phyloP scores from a whole-genome alignment of 2,113 vertebrate species.

The Coracopsis vasa region DNA sequence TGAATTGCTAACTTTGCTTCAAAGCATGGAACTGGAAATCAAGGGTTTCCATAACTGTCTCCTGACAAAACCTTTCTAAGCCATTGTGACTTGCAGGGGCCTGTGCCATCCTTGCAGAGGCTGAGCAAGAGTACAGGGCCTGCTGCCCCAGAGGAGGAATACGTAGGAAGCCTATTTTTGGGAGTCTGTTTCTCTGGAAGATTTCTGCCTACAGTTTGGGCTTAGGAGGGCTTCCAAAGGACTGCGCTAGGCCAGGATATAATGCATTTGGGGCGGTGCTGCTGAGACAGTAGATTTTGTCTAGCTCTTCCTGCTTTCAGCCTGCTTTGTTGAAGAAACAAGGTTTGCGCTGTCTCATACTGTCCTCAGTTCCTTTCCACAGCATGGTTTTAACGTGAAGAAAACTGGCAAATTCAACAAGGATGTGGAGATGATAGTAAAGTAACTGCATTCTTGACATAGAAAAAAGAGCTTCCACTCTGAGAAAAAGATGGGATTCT shows the following conservation, averaged over 20 bases:
- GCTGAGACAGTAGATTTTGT: neutral
- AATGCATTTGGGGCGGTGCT: neutral
- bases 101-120: neutral
- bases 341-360: accelerated
- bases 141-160: neutral
- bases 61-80: neutral
- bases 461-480: neutral
- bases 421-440: neutral
- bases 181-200: neutral
- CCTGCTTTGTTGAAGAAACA: neutral
- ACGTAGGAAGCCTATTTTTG: neutral
- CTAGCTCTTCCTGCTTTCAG: neutral
- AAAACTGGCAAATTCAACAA: neutral
- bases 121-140: neutral
- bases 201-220: neutral
- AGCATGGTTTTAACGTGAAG: neutral
- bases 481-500: neutral
- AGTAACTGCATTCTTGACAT: neutral
- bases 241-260: accelerated
- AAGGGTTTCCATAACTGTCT: neutral
- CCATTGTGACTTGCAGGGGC: too few species aligned
- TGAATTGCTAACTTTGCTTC: neutral
- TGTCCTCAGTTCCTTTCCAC: neutral
- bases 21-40: neutral
- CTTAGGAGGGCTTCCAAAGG: neutral